Conservation (phyloP, 2,797 vertebrate species). For the Ambastaia sidthimunki region DNA sequence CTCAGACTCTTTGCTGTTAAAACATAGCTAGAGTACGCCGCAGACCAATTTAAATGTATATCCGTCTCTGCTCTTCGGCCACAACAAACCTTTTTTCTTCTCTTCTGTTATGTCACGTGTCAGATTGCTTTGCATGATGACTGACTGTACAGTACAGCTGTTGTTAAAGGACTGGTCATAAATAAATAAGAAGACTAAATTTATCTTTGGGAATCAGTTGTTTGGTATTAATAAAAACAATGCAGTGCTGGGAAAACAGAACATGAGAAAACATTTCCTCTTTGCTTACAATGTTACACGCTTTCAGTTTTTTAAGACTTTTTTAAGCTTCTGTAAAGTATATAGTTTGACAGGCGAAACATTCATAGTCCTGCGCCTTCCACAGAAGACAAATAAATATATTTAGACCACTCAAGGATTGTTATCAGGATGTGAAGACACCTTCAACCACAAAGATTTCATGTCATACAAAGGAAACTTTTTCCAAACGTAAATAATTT, state of each 20-base stretch:
- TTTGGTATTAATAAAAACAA: background rate
- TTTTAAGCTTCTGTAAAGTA: too few species aligned
- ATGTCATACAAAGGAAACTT: too few species aligned
- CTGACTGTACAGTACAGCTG: background rate
- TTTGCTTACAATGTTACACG: background rate
- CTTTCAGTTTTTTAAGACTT: background rate
- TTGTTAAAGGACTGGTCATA: background rate
- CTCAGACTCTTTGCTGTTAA: background rate
- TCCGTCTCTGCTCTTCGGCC: conserved; percentile 1
- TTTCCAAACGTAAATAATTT: too few species aligned
- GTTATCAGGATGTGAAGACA: too few species aligned
- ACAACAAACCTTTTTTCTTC: background rate
- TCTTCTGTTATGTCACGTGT: background rate
- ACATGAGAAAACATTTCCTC: conserved; percentile 10
- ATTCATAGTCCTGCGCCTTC: too few species aligned
- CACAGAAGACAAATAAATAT: too few species aligned
- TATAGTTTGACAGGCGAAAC: too few species aligned
- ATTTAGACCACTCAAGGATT: too few species aligned
- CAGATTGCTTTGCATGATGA: conserved; percentile 38
- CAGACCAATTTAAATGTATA: background rate
- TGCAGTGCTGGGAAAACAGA: background rate
- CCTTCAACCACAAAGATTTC: too few species aligned
- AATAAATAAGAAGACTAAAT: conserved; percentile 6
- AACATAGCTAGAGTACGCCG: background rate
- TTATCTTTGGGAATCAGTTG: background rate